Conservation (phyloP, 1,140 invertebrate species). For the Hyles euphorbiae region DNA sequence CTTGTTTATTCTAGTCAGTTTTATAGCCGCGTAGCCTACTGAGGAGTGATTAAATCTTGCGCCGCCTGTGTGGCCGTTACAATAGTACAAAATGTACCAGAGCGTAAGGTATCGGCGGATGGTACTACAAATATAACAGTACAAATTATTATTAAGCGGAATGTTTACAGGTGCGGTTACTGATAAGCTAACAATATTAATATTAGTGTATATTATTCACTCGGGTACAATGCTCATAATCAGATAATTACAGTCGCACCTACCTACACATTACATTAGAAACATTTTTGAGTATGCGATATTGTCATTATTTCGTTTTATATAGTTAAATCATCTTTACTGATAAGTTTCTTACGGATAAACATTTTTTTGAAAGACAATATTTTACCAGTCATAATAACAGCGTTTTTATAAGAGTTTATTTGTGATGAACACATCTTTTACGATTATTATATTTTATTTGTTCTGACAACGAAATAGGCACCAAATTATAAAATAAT, state of each 20-base stretch:
- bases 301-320: no score
- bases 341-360: no score
- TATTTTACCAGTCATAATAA: no score
- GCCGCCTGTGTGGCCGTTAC: conserved; percentile 19
- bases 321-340: no score
- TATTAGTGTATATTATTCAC: conserved; percentile 27
- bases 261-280: not conserved
- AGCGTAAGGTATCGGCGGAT: conserved; percentile 47
- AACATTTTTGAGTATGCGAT: no score
- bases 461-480: no score
- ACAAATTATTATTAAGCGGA: conserved; percentile 69
- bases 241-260: conserved; percentile 57
- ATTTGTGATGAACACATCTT: no score
- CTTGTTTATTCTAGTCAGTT: not conserved
- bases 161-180: conserved; percentile 32
- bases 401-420: no score
- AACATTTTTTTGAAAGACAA: no score
- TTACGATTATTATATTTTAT: no score
- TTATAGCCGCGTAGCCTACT: not conserved
- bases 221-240: conserved; percentile 57
- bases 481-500: no score
- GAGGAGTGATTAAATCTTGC: no score
- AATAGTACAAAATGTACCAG: conserved; percentile 58
- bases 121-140: conserved; percentile 60
- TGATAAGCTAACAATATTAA: conserved; percentile 19